These are phyloP conservation scores for Chaetodon trifasciatus DNA, from an alignment of 2,797 vertebrate genomes.

Conservation along the genomic window DNA sequence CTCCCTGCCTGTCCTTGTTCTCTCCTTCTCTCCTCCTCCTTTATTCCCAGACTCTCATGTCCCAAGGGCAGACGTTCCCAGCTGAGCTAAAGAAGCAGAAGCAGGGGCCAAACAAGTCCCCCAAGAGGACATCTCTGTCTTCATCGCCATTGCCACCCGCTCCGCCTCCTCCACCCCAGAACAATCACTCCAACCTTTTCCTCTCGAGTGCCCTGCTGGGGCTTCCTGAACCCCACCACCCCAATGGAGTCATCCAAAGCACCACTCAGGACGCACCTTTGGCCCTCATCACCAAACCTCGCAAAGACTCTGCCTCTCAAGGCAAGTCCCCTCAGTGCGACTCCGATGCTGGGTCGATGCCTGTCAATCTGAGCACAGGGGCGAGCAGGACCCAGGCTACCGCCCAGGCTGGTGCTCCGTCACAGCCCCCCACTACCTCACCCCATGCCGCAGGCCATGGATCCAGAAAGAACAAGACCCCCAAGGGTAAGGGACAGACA, in stretches of 20 bases:
- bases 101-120: constrained; percentile 90
- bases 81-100: constrained; percentile 91
- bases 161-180: constrained; percentile 88
- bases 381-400: constrained; percentile 87
- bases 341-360: constrained; percentile 84
- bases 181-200: constrained; percentile 92
- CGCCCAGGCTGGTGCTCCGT: constrained; percentile 78
- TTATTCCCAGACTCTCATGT: constrained; percentile 84
- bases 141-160: constrained; percentile 86
- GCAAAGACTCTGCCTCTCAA: constrained; percentile 84
- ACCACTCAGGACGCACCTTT: constrained; percentile 97
- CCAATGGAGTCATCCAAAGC: constrained; percentile 96
- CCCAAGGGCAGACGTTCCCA: constrained; percentile 94
- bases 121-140: constrained; percentile 90
- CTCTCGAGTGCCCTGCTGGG: constrained; percentile 96
- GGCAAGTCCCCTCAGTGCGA: constrained; percentile 86
- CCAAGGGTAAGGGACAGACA: constrained; percentile 81
- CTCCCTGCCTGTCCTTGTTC: constrained; percentile 63
- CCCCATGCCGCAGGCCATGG: constrained; percentile 87
- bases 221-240: constrained; percentile 89
- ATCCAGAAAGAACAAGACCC: constrained; percentile 92
- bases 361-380: constrained; percentile 93
- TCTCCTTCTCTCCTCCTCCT: constrained; percentile 62
- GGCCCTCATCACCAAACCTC: constrained; percentile 96
- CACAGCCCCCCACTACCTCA: constrained; percentile 88